Conservation (phyloP, 2,888 invertebrate genomes). For the Ochropleura leucogaster region DNA sequence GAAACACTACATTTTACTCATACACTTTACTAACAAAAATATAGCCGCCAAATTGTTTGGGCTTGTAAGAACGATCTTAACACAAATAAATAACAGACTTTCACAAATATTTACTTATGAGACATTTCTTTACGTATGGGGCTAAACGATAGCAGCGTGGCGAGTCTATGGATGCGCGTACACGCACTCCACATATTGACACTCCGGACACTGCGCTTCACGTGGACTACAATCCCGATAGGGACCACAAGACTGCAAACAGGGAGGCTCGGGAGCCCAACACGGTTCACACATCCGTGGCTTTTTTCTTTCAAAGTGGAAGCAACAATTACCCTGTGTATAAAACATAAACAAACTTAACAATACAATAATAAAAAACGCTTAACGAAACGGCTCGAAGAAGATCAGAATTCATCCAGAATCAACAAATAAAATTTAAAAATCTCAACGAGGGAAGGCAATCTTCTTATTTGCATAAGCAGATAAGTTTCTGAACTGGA, state of each 20-base stretch:
- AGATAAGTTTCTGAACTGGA: conserved; percentile 80
- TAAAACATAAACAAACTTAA: conserved; percentile 62
- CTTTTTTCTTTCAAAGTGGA: conserved; percentile 79
- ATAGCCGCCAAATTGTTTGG: conserved; percentile 78
- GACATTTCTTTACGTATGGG: conserved; percentile 41
- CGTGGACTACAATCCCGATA: conserved; percentile 46
- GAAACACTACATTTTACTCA: conserved; percentile 9
- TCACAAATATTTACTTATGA: conserved; percentile 33
- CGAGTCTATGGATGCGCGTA: conserved; percentile 61
- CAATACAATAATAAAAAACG: conserved; percentile 40
- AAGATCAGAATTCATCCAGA: conserved; percentile 43
- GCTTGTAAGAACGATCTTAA: conserved; percentile 55
- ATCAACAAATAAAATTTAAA: conserved; percentile 58
- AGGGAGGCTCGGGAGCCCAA: conserved; percentile 19
- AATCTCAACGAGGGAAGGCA: conserved; percentile 65
- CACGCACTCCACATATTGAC: conserved; percentile 72
- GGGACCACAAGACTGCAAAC: conserved; percentile 48
- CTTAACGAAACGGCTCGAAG: conserved; percentile 20
- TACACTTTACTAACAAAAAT: conserved; percentile 67
- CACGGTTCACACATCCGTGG: conserved; percentile 57
- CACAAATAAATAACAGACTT: conserved; percentile 20
- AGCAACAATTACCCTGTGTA: conserved; percentile 83
- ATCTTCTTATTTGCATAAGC: conserved; percentile 83
- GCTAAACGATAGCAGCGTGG: conserved; percentile 71
- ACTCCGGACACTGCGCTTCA: conserved; percentile 50